Evolutionary conservation across 2,797 vertebrate genomes (phyloP).

Genomic region (Scolopax bukidnonensis): DNA sequence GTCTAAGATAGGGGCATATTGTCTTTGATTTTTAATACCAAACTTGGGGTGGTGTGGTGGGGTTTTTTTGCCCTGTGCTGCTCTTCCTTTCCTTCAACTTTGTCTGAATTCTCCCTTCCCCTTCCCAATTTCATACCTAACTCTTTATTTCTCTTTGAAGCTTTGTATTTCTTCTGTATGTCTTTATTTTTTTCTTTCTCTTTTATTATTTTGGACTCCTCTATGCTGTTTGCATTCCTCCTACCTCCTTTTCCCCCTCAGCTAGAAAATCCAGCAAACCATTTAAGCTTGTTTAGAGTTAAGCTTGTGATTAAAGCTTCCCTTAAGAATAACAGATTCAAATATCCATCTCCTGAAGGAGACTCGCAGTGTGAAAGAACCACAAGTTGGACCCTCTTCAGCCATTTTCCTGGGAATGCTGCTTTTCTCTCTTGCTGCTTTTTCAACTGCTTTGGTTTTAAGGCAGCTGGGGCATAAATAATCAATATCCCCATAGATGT

Average conservation of each 20-base stretch:
- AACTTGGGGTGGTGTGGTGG: accelerated
- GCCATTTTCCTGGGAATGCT: background rate
- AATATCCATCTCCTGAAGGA: background rate
- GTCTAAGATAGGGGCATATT: background rate
- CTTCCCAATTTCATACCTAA: background rate
- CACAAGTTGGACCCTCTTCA: background rate
- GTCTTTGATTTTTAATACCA: background rate
- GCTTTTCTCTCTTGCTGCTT: background rate
- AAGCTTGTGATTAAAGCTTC: background rate
- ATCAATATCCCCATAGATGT: background rate
- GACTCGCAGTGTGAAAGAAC: background rate
- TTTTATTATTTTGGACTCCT: background rate
- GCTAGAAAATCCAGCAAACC: background rate
- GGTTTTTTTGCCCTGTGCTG: background rate
- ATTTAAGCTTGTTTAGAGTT: background rate
- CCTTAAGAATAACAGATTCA: background rate
- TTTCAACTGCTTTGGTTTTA: background rate
- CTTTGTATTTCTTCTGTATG: background rate
- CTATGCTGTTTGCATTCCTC: background rate
- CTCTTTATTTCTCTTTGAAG: background rate
- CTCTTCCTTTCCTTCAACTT: background rate
- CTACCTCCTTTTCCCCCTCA: background rate
- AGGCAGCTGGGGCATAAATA: conserved; percentile 19
- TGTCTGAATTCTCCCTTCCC: background rate
- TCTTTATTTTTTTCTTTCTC: background rate